Evolutionary conservation across 35 echinoderm and acorn worm species (phyloP).

Genomic region (Acanthaster planci): DNA sequence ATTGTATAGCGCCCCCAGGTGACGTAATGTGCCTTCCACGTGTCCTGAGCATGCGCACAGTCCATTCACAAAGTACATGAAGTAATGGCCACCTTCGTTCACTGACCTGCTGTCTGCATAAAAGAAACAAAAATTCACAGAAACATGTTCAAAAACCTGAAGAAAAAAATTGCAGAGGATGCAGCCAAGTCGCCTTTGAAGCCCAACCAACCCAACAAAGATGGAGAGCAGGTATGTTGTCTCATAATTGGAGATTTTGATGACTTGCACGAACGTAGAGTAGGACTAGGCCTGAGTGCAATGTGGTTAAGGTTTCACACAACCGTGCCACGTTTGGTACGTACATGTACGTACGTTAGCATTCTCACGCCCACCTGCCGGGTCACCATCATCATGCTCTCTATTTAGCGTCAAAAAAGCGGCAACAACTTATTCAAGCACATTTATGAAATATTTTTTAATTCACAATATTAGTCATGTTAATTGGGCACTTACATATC

Average conservation of each 20-base stretch:
- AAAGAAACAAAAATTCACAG: neutral
- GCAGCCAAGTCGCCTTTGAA: slow-evolving; percentile 76
- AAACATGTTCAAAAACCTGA: slow-evolving; percentile 82
- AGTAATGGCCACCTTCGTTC: neutral
- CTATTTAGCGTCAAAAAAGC: neutral
- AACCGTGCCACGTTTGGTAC: neutral
- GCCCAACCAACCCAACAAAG: slow-evolving; percentile 45
- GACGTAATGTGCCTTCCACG: slow-evolving; percentile 23
- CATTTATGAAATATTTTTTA: no score
- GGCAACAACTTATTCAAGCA: no score
- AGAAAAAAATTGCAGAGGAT: slow-evolving; percentile 74
- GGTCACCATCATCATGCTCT: neutral
- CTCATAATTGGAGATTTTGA: neutral
- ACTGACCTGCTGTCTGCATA: neutral
- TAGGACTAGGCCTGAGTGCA: neutral
- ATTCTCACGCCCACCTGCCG: no score
- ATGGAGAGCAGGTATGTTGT: slow-evolving; percentile 37
- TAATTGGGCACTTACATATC: no score
- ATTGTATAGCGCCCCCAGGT: slow-evolving; percentile 9
- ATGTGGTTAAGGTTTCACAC: neutral
- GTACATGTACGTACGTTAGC: no score
- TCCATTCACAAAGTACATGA: neutral
- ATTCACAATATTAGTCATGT: no score
- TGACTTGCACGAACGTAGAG: neutral
- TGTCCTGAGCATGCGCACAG: slow-evolving; percentile 36